A percentile compares a stretch with the other conserved stretches of the same genome.
These are phyloP conservation scores for Leucophenga varia DNA, from an alignment of 1,140 invertebrate species.

Conservation along the genomic window DNA sequence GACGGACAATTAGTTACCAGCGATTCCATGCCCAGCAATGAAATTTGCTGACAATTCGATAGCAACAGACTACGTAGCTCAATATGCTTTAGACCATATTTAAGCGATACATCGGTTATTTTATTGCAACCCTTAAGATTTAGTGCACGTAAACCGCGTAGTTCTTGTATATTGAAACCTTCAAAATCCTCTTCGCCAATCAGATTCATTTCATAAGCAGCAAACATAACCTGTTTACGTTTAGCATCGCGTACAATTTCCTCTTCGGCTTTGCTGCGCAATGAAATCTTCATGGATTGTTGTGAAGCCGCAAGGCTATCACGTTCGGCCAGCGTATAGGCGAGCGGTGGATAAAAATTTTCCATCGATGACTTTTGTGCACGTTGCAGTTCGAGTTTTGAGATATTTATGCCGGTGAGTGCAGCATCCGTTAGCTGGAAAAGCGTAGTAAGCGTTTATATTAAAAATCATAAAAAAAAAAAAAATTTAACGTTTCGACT, in stretches of 20 bases:
- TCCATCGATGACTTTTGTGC: conserved; percentile 22
- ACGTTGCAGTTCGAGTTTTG: conserved; percentile 44
- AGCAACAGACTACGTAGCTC: conserved; percentile 61
- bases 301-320: conserved; percentile 18
- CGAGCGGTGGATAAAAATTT: conserved; percentile 38
- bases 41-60: conserved; percentile 69
- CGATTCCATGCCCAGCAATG: conserved; percentile 64
- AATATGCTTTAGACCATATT: conserved; percentile 66
- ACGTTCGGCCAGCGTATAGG: conserved; percentile 22
- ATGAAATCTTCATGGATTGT: conserved; percentile 59
- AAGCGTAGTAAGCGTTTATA: background rate
- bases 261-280: conserved; percentile 66
- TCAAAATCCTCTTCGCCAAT: conserved; percentile 56
- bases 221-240: conserved; percentile 64
- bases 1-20: conserved; percentile 68
- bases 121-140: conserved; percentile 68
- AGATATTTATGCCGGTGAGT: conserved; percentile 63
- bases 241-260: conserved; percentile 67
- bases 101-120: conserved; percentile 71
- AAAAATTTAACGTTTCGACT: too few species aligned
- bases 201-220: conserved; percentile 62
- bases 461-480: too few species aligned
- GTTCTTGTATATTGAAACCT: conserved; percentile 61
- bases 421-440: conserved; percentile 63
- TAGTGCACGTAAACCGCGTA: conserved; percentile 62